Conservation (phyloP, 2,113 vertebrate species). For the Cheirogaleus medius region DNA sequence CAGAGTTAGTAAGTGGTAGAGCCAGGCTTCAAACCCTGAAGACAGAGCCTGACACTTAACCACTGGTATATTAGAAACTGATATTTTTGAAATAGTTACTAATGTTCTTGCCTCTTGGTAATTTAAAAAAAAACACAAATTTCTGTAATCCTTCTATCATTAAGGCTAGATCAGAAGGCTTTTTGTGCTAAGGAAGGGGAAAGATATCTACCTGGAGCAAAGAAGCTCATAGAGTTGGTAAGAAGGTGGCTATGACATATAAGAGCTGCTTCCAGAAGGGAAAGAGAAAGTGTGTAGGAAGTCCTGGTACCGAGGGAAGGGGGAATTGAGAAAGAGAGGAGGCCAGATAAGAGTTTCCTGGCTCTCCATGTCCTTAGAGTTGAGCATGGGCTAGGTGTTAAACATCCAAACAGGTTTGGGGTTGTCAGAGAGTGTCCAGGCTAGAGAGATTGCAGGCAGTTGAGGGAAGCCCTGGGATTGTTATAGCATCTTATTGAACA, state of each 20-base stretch:
- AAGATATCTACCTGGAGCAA: neutral
- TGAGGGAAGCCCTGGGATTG: neutral
- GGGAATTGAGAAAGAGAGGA: neutral
- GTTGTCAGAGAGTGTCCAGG: neutral
- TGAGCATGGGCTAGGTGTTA: neutral
- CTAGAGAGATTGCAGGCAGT: neutral
- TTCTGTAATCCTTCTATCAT: neutral
- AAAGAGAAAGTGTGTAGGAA: neutral
- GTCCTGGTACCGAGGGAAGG: neutral
- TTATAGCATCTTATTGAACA: neutral
- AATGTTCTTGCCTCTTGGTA: neutral
- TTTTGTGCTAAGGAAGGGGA: neutral
- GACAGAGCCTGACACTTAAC: neutral
- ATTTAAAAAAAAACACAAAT: neutral
- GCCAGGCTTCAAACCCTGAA: neutral
- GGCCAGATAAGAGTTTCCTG: neutral
- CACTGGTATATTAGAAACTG: neutral
- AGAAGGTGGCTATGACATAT: neutral
- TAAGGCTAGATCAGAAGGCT: neutral
- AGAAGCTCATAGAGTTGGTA: neutral
- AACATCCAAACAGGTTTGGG: neutral
- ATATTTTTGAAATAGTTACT: slow-evolving; percentile 15
- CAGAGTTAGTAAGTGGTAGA: neutral
- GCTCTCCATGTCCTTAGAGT: neutral
- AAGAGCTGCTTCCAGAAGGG: neutral